phyloP scores from a whole-genome alignment of 2,797 vertebrate genomes.

The Coccyzus lansbergi region DNA sequence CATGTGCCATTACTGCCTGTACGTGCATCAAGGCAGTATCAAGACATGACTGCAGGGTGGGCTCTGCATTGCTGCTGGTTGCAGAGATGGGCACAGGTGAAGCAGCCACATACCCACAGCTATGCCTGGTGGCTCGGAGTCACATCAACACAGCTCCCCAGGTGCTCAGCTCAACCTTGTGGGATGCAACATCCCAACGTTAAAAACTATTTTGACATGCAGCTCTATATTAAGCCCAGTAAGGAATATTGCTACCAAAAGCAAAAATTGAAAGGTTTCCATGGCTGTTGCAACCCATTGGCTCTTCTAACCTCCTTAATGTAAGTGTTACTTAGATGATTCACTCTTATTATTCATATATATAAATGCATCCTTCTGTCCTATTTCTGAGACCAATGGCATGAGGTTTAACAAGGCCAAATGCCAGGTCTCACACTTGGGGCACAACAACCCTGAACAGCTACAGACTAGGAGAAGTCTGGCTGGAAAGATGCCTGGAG shows the following conservation, averaged over 20 bases:
- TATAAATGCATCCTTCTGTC: too few relatives aligned
- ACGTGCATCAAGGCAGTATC: fast-evolving
- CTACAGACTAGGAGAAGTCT: too few relatives aligned
- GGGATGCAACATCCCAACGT: neutral
- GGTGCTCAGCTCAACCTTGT: neutral
- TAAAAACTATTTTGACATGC: neutral
- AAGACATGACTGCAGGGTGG: neutral
- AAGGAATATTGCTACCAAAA: neutral
- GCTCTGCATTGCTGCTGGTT: neutral
- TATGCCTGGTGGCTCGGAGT: neutral
- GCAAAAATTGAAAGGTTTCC: neutral
- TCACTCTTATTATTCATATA: neutral
- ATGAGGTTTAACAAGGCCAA: too few relatives aligned
- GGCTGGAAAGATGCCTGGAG: too few relatives aligned
- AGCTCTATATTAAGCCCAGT: neutral
- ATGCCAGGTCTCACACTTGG: too few relatives aligned
- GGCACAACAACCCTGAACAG: too few relatives aligned
- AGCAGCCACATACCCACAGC: fast-evolving
- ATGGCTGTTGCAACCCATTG: neutral
- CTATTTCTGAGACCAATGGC: too few relatives aligned
- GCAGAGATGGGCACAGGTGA: neutral
- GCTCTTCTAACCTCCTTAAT: neutral
- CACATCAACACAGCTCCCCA: fast-evolving
- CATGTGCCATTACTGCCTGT: fast-evolving
- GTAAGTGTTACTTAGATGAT: neutral